Percentiles rank a stretch among this genome's conserved stretches.
Evolutionary conservation across 2,888 invertebrate genomes (phyloP).

Genomic region (Eristalinus aeneus): DNA sequence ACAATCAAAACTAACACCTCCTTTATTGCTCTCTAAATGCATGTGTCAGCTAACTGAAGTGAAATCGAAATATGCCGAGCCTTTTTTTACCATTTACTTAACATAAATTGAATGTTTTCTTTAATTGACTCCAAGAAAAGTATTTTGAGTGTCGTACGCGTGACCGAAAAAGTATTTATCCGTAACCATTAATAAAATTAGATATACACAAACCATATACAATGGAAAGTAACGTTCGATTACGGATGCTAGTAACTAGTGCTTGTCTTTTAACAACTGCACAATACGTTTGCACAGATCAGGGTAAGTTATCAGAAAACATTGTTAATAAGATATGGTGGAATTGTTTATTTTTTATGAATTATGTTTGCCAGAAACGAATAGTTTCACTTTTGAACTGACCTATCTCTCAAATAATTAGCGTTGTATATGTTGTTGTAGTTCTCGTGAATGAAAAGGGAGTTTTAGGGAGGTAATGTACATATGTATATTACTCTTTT

Average conservation of each 20-base stretch:
- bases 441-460: too few relatives aligned
- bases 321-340: too few relatives aligned
- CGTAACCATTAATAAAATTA: constrained; percentile 15
- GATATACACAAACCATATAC: background rate
- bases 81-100: background rate
- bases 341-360: too few relatives aligned
- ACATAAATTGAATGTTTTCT: background rate
- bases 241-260: constrained; percentile 53
- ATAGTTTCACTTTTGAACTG: too few relatives aligned
- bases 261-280: constrained; percentile 55
- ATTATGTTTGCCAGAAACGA: too few relatives aligned
- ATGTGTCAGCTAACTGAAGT: background rate
- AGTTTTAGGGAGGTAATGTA: too few relatives aligned
- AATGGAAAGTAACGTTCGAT: constrained; percentile 61
- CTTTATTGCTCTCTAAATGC: background rate
- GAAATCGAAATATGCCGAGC: background rate
- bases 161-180: background rate
- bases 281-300: constrained; percentile 41
- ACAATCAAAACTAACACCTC: background rate
- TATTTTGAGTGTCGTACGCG: background rate
- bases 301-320: constrained; percentile 38
- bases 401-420: too few relatives aligned
- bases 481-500: too few relatives aligned
- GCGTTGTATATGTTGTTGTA: too few relatives aligned
- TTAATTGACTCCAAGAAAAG: background rate